A percentile compares a stretch with the other conserved stretches of the same genome.
phyloP scores from a whole-genome alignment of 2,888 invertebrate genomes.

The Euzetes globulus region DNA sequence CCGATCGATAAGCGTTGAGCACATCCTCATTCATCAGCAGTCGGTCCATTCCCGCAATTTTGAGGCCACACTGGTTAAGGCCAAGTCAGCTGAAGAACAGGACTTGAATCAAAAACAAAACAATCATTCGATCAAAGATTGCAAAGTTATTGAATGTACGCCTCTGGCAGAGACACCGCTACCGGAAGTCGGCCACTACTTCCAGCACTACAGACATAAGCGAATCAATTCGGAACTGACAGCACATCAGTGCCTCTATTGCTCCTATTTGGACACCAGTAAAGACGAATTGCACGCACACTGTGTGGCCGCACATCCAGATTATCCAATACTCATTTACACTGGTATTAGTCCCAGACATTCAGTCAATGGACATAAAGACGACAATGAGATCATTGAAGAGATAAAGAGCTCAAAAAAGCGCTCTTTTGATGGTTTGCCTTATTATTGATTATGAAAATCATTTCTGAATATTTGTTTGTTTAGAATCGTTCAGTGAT shows the following conservation, averaged over 20 bases:
- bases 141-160: constrained; percentile 17
- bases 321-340: constrained; percentile 22
- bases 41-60: constrained; percentile 30
- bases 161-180: background rate
- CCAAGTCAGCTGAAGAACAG: background rate
- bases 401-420: background rate
- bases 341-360: constrained; percentile 1
- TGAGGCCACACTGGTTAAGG: constrained; percentile 1
- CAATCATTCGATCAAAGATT: background rate
- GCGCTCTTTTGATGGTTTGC: constrained; percentile 15
- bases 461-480: too few relatives aligned
- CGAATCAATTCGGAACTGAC: background rate
- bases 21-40: constrained; percentile 28
- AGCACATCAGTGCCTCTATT: background rate
- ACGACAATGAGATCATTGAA: background rate
- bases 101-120: background rate
- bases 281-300: constrained; percentile 26
- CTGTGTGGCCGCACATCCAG: constrained; percentile 25
- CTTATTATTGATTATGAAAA: background rate
- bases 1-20: constrained; percentile 14
- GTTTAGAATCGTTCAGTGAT: constrained; percentile 8
- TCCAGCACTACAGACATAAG: background rate
- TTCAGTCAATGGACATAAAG: constrained; percentile 9
- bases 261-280: constrained; percentile 3
- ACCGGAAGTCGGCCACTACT: background rate